A percentile compares a stretch with the other conserved stretches of the same genome.
Conservation (phyloP, 2,113 vertebrate genomes). For the Leucoraja erinaceus region DNA sequence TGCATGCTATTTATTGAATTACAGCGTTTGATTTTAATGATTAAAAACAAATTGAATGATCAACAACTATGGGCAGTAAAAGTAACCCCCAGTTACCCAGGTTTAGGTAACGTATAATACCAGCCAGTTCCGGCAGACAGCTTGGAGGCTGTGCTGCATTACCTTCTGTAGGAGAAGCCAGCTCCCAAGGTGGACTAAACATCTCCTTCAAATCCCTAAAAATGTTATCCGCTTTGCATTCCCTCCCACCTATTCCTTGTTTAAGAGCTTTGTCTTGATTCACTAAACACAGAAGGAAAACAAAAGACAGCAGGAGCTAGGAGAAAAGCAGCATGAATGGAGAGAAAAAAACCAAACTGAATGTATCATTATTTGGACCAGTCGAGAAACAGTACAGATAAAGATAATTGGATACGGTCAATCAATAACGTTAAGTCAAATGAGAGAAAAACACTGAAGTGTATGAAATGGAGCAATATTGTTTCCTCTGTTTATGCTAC, state of each 20-base stretch:
- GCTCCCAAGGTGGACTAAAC: slow-evolving; percentile 66
- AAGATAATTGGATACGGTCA: background rate
- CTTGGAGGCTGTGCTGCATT: slow-evolving; percentile 46
- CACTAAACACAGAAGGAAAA: slow-evolving; percentile 50
- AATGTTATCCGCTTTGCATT: slow-evolving; percentile 61
- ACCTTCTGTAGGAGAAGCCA: slow-evolving; percentile 63
- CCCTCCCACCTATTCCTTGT: slow-evolving; percentile 55
- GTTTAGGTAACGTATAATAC: background rate
- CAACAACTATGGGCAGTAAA: slow-evolving; percentile 35
- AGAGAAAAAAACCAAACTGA: slow-evolving; percentile 39
- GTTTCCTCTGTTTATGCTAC: background rate
- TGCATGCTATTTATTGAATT: no score
- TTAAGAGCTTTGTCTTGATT: slow-evolving; percentile 56
- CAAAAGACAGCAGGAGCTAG: slow-evolving; percentile 40
- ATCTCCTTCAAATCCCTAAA: slow-evolving; percentile 69
- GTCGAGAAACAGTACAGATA: background rate
- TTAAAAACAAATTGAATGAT: background rate
- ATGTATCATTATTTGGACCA: background rate
- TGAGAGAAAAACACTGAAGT: background rate
- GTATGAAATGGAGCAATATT: background rate
- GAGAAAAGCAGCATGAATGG: slow-evolving; percentile 39
- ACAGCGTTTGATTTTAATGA: background rate
- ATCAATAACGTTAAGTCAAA: background rate
- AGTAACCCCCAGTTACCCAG: slow-evolving; percentile 30
- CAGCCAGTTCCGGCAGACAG: slow-evolving; percentile 39